These are phyloP conservation scores for Brachionus asplanchnoidis DNA, from an alignment of 1,140 invertebrate genomes.

Conservation along the genomic window DNA sequence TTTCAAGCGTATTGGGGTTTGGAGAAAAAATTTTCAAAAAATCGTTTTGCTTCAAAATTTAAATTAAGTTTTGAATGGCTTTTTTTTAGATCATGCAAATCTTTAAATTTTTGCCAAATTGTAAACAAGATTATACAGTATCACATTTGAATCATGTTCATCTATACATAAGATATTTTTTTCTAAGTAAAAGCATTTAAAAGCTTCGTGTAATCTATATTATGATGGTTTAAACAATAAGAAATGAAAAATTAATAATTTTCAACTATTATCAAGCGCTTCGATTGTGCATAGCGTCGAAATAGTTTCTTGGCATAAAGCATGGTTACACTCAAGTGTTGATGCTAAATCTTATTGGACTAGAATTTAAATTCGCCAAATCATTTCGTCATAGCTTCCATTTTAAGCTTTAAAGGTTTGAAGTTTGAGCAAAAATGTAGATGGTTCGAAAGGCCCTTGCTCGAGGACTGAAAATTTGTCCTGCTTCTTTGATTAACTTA, in stretches of 20 bases:
- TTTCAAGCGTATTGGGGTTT: neutral
- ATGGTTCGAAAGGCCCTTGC: neutral
- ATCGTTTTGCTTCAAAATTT: neutral
- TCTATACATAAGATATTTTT: conserved; percentile 5
- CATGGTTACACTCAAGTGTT: neutral
- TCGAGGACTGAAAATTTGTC: conserved; percentile 10
- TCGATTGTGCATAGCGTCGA: neutral
- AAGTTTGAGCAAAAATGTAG: neutral
- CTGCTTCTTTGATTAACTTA: neutral
- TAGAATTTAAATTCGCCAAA: neutral
- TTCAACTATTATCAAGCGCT: conserved; percentile 3
- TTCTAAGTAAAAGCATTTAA: neutral
- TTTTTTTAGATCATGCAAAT: conserved; percentile 19
- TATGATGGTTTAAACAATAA: neutral
- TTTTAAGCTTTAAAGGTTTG: neutral
- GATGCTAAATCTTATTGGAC: neutral
- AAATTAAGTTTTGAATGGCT: neutral
- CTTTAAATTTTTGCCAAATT: neutral
- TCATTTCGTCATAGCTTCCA: neutral
- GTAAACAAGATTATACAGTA: conserved; percentile 17
- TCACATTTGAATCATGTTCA: conserved; percentile 20
- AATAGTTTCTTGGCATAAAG: neutral
- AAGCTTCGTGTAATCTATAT: conserved; percentile 1
- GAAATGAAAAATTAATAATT: conserved; percentile 1
- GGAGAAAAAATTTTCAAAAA: neutral